These are phyloP conservation scores for Tholera decimalis DNA, from an alignment of 2,888 invertebrate species.

Conservation along the genomic window DNA sequence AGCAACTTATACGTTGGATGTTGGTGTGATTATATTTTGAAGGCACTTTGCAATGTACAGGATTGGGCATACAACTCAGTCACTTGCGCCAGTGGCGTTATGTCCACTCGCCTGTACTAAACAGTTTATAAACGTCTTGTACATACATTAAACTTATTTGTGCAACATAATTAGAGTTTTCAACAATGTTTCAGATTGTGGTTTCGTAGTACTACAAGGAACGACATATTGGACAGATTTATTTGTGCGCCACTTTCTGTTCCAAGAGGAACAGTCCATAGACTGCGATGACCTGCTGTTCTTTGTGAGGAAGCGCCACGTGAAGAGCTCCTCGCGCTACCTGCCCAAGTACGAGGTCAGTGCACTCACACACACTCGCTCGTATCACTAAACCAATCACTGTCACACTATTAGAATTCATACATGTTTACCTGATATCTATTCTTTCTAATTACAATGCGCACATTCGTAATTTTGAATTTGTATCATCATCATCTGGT, in stretches of 20 bases:
- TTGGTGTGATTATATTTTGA: constrained; percentile 52
- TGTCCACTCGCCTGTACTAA: constrained; percentile 2
- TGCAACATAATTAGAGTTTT: constrained; percentile 29
- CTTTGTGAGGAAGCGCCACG: constrained; percentile 98
- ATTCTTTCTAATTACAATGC: constrained; percentile 6
- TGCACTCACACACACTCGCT: constrained; percentile 26
- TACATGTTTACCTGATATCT: constrained; percentile 12
- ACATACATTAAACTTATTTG: constrained; percentile 9
- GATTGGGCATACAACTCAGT: constrained; percentile 11
- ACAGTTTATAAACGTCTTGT: constrained; percentile 10
- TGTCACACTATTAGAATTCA: constrained; percentile 2
- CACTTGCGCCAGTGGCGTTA: constrained; percentile 1
- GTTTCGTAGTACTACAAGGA: constrained; percentile 97
- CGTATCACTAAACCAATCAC: not conserved
- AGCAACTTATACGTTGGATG: constrained; percentile 23
- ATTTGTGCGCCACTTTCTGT: constrained; percentile 98
- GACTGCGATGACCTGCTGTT: constrained; percentile 98
- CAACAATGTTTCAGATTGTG: constrained; percentile 93
- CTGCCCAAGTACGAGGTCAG: constrained; percentile 97
- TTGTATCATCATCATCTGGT: constrained; percentile 24
- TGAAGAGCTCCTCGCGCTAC: constrained; percentile 96
- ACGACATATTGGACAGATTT: constrained; percentile 99
- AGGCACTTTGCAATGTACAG: constrained; percentile 73
- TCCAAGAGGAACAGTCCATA: constrained; percentile 96
- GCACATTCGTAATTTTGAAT: constrained; percentile 11